Base-by-base conservation (phyloP, 2,888 invertebrate genomes). In the Zonitis immaculata region DNA sequence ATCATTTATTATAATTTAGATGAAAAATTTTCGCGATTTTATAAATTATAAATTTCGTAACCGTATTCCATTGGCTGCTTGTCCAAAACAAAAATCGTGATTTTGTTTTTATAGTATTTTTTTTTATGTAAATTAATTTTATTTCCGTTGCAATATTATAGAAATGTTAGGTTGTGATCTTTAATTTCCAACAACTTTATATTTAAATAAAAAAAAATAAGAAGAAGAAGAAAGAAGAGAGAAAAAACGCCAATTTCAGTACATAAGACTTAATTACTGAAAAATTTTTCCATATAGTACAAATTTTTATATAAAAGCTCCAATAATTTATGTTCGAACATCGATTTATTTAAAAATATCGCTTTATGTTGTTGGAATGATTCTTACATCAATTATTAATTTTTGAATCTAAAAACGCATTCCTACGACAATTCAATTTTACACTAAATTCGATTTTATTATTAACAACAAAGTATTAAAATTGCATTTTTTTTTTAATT, bases 131-230 rank as follows among this genome's bases (percentile, higher is more conserved):
- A 42, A 42, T 51, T 25, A 44, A 30, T 42, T 35, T 48, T 25
- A 43, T 52, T 43, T 51, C 20, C 47, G 55, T 49, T 56, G 56
- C 52, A 56, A 56, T 56, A 56, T 53, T 27, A 47, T 43, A 5
- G 42, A 39, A 42, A 44, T 32, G 35, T 49, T 52, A 52, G 56
- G 56, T 56, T 56, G 56, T 56, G 56, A 56, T 56, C 46, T 52
- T 51, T 30, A 44, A 42, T 54, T 51, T 39, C 39, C 39, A 39
- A 39, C 39, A 39, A 39, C n/a, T 28, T 6, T 26, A 2, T 7
- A 26, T n/a, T n/a, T n/a, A n/a, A n/a, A n/a, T n/a, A n/a, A n/a
- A n/a, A 27, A 27, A 27, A 7, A 9, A 8, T 14, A 16, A 16
- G 12, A 35, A 16, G 5, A 7, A 16, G 12, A 35, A 16, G 5